Conservation (phyloP, 2,113 vertebrate species). For the Micronisus gabar region DNA sequence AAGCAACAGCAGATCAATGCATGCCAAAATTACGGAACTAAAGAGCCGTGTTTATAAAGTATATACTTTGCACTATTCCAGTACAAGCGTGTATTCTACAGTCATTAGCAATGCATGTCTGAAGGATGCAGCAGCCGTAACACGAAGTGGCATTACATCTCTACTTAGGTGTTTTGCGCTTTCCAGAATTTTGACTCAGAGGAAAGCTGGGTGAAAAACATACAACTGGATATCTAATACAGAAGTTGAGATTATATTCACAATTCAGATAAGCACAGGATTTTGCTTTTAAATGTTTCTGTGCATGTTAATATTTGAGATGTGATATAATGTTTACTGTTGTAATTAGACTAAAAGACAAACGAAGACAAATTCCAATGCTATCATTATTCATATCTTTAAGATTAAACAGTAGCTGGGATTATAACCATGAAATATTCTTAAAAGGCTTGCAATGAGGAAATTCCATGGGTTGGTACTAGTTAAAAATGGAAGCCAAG, state of each 20-base stretch:
- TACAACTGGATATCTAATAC: background rate
- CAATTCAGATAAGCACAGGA: background rate
- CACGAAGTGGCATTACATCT: background rate
- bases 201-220: background rate
- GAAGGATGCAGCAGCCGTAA: background rate
- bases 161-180: background rate
- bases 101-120: no score
- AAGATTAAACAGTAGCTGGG: background rate
- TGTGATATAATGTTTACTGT: background rate
- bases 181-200: background rate
- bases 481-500: background rate
- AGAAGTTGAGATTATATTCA: background rate
- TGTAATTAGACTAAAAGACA: background rate
- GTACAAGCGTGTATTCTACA: background rate
- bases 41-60: background rate
- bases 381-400: background rate
- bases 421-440: background rate
- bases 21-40: background rate
- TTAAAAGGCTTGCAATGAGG: background rate
- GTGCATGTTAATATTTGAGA: background rate
- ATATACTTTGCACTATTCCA: background rate
- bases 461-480: background rate
- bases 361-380: background rate
- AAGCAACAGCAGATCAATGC: background rate
- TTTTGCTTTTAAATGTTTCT: background rate